Percentiles rank a stretch among this genome's conserved stretches.
phyloP scores from a whole-genome alignment of 2,113 vertebrate species.

The Tychaedon coryphoeus region DNA sequence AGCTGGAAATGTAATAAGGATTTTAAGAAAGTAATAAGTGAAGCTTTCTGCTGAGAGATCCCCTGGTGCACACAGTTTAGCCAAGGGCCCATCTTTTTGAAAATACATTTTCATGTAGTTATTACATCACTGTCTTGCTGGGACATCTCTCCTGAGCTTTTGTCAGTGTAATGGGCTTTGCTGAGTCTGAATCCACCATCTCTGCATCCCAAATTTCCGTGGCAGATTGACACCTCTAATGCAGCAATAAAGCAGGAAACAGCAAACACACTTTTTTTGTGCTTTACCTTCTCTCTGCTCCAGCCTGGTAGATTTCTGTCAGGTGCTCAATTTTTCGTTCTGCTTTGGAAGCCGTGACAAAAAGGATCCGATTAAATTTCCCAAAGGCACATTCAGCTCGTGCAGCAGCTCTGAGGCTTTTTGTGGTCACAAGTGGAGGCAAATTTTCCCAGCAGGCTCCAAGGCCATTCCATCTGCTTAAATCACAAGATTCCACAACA shows the following conservation, averaged over 20 bases:
- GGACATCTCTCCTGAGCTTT: conserved; percentile 52
- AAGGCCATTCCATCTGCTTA: background rate
- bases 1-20: conserved; percentile 54
- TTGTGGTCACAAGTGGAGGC: background rate
- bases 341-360: background rate
- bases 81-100: conserved; percentile 35
- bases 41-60: conserved; percentile 34
- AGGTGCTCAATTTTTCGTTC: background rate
- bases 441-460: background rate
- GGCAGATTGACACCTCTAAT: background rate
- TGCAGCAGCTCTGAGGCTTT: background rate
- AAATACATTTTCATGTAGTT: conserved; percentile 54
- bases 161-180: background rate
- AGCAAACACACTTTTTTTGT: background rate
- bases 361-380: background rate
- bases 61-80: conserved; percentile 44
- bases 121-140: conserved; percentile 56
- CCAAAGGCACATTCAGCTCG: background rate
- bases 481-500: background rate
- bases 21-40: conserved; percentile 61
- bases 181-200: background rate
- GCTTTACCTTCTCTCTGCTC: background rate
- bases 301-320: background rate
- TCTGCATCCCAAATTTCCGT: background rate
- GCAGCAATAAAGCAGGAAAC: background rate